Evolutionary conservation across 2,797 vertebrate genomes (phyloP).

Genomic region (Hoplostethus atlanticus): DNA sequence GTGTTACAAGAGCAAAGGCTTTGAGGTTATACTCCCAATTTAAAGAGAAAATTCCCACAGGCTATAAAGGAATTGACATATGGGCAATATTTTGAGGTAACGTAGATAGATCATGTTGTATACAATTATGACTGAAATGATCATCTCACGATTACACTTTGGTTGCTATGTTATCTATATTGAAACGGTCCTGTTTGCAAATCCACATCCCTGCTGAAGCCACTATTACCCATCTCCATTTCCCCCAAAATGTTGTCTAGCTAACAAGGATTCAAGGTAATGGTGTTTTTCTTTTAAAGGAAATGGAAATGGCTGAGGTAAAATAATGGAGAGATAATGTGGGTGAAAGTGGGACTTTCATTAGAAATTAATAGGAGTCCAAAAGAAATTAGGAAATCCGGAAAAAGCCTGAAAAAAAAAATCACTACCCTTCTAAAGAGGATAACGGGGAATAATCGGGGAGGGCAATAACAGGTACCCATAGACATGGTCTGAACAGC

Average conservation of each 20-base stretch:
- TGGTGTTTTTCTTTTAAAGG: background rate
- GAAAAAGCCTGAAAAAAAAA: background rate
- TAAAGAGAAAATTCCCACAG: too few species aligned
- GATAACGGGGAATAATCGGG: constrained; percentile 29
- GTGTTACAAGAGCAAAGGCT: background rate
- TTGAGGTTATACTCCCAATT: background rate
- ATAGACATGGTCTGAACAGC: constrained; percentile 27
- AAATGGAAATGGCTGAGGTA: background rate
- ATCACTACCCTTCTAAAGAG: constrained; percentile 25
- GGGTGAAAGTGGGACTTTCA: constrained; percentile 17
- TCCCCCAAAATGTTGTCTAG: constrained; percentile 1
- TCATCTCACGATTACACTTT: too few species aligned
- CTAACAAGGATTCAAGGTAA: constrained; percentile 8
- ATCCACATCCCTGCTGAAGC: background rate
- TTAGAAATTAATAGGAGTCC: constrained; percentile 35
- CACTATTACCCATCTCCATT: background rate
- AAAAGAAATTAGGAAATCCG: constrained; percentile 40
- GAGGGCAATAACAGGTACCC: constrained; percentile 46
- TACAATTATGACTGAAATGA: background rate
- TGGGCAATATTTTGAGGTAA: too few species aligned
- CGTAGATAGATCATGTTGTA: too few species aligned
- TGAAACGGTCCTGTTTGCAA: constrained; percentile 4
- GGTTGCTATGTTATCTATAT: background rate
- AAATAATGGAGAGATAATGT: background rate
- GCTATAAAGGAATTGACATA: too few species aligned